Evolutionary conservation across 2,113 vertebrate species (phyloP).

Genomic region (Ranitomeya imitator): DNA sequence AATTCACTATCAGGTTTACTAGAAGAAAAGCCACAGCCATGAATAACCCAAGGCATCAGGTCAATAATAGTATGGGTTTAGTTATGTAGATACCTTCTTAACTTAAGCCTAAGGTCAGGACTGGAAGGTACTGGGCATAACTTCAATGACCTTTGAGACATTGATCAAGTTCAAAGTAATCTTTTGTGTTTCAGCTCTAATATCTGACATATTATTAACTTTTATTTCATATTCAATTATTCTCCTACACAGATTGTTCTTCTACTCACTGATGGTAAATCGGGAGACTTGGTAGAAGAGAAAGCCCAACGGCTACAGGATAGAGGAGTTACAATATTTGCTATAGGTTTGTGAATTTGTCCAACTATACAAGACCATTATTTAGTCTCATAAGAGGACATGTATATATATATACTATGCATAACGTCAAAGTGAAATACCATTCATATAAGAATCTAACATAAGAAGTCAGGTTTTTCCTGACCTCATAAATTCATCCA

Average conservation of each 20-base stretch:
- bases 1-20: not conserved
- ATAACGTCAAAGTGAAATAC: too few species aligned
- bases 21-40: not conserved
- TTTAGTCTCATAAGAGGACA: too few species aligned
- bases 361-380: too few species aligned
- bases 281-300: slow-evolving; percentile 71
- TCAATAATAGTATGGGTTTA: not conserved
- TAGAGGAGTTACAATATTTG: slow-evolving; percentile 79
- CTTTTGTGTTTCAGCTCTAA: not conserved
- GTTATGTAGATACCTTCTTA: not conserved
- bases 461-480: too few species aligned
- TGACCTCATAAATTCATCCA: too few species aligned
- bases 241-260: slow-evolving; percentile 72
- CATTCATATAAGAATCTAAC: too few species aligned
- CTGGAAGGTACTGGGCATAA: not conserved
- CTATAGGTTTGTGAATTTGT: slow-evolving; percentile 76
- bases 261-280: slow-evolving; percentile 80
- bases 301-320: slow-evolving; percentile 72
- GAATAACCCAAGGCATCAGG: not conserved
- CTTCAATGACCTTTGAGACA: not conserved
- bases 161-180: not conserved
- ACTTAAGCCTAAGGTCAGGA: not conserved
- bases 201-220: not conserved
- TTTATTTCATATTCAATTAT: not conserved
- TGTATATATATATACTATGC: too few species aligned